Evolutionary conservation across 2,888 invertebrate genomes (phyloP).

Genomic region (Tubulanus polymorphus): DNA sequence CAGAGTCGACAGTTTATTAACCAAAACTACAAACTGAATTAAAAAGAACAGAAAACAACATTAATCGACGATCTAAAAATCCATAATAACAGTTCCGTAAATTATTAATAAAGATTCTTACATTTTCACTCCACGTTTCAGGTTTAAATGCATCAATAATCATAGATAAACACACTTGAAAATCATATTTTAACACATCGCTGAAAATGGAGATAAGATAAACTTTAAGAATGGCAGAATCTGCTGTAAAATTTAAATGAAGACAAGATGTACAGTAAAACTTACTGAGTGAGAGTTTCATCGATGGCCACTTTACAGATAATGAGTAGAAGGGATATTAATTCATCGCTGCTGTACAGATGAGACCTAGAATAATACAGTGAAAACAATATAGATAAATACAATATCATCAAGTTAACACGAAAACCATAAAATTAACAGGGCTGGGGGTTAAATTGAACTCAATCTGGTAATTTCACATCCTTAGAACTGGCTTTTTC

Average conservation of each 20-base stretch:
- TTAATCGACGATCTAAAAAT: constrained; percentile 19
- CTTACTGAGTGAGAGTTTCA: constrained; percentile 21
- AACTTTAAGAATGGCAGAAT: neutral
- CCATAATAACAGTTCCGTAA: neutral
- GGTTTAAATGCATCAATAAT: constrained; percentile 10
- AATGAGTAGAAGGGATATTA: constrained; percentile 21
- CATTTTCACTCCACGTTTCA: constrained; percentile 16
- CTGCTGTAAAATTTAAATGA: neutral
- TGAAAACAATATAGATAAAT: constrained; percentile 4
- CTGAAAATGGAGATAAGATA: constrained; percentile 12
- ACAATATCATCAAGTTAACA: too few relatives aligned
- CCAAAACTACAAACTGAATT: too few relatives aligned
- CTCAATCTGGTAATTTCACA: too few relatives aligned
- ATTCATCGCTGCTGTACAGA: constrained; percentile 20
- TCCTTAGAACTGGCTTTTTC: too few relatives aligned
- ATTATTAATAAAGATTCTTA: too few relatives aligned
- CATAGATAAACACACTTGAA: constrained; percentile 10
- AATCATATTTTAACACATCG: constrained; percentile 13
- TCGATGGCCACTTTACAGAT: constrained; percentile 25
- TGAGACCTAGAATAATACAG: constrained; percentile 21
- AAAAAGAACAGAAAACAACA: too few relatives aligned
- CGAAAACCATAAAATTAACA: too few relatives aligned
- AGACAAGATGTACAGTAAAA: constrained; percentile 1
- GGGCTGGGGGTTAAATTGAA: too few relatives aligned
- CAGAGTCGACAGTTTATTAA: constrained; percentile 19